Conservation (phyloP, 1,140 invertebrate species). For the Lerema accius region DNA sequence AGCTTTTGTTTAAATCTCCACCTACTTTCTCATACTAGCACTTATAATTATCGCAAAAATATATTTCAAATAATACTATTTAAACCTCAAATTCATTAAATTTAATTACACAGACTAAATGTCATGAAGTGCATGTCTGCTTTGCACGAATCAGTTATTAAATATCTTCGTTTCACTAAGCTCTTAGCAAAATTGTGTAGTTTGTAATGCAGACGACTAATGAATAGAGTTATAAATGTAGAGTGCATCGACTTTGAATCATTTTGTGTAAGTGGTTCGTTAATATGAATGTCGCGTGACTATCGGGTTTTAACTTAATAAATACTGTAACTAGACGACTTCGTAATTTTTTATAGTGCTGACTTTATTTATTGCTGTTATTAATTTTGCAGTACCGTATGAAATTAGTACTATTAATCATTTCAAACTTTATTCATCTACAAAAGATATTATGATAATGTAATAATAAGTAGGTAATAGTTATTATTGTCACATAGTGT, state of each 20-base stretch:
- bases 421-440: too few species aligned
- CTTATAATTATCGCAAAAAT: too few species aligned
- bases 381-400: too few species aligned
- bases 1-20: not conserved
- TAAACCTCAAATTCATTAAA: not conserved
- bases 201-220: slow-evolving; percentile 12
- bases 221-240: not conserved
- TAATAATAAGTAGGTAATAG: too few species aligned
- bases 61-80: slow-evolving; percentile 1
- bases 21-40: too few species aligned
- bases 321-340: too few species aligned
- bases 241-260: slow-evolving; percentile 11
- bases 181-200: slow-evolving; percentile 15
- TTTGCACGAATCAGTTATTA: slow-evolving; percentile 7
- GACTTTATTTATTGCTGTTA: too few species aligned
- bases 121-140: not conserved
- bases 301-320: slow-evolving; percentile 13
- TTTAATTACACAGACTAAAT: too few species aligned
- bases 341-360: too few species aligned
- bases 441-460: too few species aligned
- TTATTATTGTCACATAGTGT: too few species aligned
- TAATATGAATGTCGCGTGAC: slow-evolving; percentile 19
- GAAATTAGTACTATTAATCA: too few species aligned
- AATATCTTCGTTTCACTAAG: slow-evolving; percentile 19
- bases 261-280: slow-evolving; percentile 16